Conservation (phyloP, 2,888 invertebrate genomes). For the Eutolmus rufibarbis region DNA sequence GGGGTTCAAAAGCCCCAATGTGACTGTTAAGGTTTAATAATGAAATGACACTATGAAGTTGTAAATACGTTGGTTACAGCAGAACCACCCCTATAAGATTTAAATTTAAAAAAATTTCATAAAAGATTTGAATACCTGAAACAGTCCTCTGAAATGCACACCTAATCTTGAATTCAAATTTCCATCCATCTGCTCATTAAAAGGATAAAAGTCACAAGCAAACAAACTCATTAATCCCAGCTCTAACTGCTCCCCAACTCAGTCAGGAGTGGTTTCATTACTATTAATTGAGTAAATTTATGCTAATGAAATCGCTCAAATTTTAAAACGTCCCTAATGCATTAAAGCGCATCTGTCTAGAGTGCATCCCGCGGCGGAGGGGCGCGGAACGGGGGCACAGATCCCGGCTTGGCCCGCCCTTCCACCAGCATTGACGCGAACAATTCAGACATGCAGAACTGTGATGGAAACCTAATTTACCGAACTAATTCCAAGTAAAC, state of each 20-base stretch:
- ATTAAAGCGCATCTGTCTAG: not conserved
- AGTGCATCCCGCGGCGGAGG: not conserved
- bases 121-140: not conserved
- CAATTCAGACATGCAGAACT: conserved; percentile 12
- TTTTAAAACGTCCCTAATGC: not conserved
- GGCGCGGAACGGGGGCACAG: not conserved
- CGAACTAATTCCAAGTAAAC: conserved; percentile 37
- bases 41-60: too few relatives aligned
- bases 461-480: conserved; percentile 33
- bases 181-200: not conserved
- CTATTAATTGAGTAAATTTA: not conserved
- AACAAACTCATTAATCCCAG: not conserved
- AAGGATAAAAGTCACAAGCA: not conserved
- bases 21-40: too few relatives aligned
- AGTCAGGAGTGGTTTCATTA: not conserved
- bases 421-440: conserved; percentile 1
- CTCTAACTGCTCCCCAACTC: not conserved
- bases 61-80: too few relatives aligned
- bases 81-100: not conserved
- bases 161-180: not conserved
- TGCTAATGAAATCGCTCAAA: not conserved
- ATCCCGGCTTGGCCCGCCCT: not conserved
- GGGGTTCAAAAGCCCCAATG: too few relatives aligned
- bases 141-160: not conserved
- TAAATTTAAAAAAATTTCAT: not conserved